Evolutionary conservation across 1,140 invertebrate genomes (phyloP), one percentile per base, ranked within the genome.

Genomic region (Helicorthomorpha holstii): DNA sequence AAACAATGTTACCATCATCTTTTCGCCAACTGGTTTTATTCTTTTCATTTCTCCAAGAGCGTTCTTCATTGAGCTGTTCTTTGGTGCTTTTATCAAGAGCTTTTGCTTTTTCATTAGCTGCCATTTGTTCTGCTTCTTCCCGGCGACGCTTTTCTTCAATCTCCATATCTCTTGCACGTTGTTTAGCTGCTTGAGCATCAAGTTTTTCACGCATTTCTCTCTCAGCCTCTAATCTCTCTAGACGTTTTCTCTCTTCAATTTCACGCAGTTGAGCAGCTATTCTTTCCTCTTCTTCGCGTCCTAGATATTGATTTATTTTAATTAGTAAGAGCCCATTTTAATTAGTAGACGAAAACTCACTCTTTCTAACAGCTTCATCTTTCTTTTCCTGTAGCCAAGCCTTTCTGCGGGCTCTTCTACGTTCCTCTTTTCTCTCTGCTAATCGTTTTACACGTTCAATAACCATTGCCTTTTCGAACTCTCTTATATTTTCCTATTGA

Each of bases 391-490:
- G 63, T 0, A 63, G 45, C 60, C 65, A 75, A 51, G 80, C 77
- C 0, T 71, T 66, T 38, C 80, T 74, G 3, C 89, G 73, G 54
- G 90, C 82, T 54, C 83, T 77, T 50, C 81, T 81, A 0, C 89
- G 73, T 49, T 82, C 71, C 27, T 75, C 62, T 52, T 82, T 78
- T 1, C 89, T 72, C 55, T 85, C 76, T 16, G 73, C 67, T 38
- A 91, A 63, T 24, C 86, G 74, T 49, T 76, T 79, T 45, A 78
- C 78, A 10, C 81, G 71, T 63, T 89, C 87, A 52, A 81, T 79
- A n/a, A 74, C 71, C 19, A 93, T 60, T 22, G 75, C 70, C 50
- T 80, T 76, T 55, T 92, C 80, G 64, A 72, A 72, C 27, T 57
- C 53, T 27, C 24, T 38, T 2, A 57, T 42, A 52, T 56, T 52